Conservation (phyloP, 2,888 invertebrate genomes). For the Furcula furcula region DNA sequence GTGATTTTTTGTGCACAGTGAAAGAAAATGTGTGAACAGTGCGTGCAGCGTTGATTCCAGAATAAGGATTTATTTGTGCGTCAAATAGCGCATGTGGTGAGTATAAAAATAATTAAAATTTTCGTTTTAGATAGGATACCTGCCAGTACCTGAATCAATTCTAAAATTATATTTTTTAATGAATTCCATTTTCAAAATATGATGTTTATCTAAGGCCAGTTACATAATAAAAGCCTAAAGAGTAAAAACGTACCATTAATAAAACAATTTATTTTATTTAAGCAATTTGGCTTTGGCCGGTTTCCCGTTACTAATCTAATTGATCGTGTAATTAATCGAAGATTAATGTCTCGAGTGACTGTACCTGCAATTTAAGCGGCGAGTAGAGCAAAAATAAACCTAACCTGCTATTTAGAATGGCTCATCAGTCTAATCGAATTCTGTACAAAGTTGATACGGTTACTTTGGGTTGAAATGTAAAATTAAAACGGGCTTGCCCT, state of each 20-base stretch:
- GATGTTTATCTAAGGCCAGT: conserved; percentile 9
- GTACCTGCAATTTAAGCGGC: not conserved
- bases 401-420: too few species aligned
- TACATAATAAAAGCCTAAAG: conserved; percentile 34
- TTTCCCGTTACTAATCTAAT: conserved; percentile 14
- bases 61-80: conserved; percentile 47
- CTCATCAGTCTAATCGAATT: too few species aligned
- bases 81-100: conserved; percentile 45
- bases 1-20: conserved; percentile 47
- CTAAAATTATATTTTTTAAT: too few species aligned
- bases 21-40: conserved; percentile 65
- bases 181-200: too few species aligned
- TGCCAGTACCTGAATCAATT: too few species aligned
- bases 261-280: conserved; percentile 34
- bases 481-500: too few species aligned
- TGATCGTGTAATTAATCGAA: conserved; percentile 20
- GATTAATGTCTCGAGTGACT: conserved; percentile 9
- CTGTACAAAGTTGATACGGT: too few species aligned
- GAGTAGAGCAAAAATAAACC: too few species aligned
- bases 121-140: too few species aligned
- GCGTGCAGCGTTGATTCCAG: conserved; percentile 55
- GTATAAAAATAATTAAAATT: too few species aligned
- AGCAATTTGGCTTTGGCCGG: conserved; percentile 35
- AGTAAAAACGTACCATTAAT: conserved; percentile 29
- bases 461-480: too few species aligned